A percentile compares a stretch with the other conserved stretches of the same genome.
Evolutionary conservation across 2,797 vertebrate species (phyloP).

Genomic region (Parambassis ranga): DNA sequence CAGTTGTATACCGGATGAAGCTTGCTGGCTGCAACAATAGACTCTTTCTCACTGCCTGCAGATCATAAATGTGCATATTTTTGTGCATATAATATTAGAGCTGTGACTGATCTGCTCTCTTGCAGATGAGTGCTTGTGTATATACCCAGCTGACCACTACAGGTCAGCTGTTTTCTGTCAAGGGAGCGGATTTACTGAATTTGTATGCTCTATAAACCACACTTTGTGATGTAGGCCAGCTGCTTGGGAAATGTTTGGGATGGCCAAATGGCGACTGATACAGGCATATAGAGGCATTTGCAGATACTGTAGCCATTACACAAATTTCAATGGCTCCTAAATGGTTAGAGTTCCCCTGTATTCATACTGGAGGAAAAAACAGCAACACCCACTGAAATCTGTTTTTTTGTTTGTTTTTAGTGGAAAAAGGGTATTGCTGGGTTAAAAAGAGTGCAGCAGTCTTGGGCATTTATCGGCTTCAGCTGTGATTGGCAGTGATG

Average conservation of each 20-base stretch:
- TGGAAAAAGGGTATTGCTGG: too few relatives aligned
- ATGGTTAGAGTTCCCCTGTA: too few relatives aligned
- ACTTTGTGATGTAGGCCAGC: slow-evolving; percentile 27
- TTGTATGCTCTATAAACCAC: slow-evolving; percentile 40
- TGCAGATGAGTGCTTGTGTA: neutral
- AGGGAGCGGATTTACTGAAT: slow-evolving; percentile 40
- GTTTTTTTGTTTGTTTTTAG: too few relatives aligned
- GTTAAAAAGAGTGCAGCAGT: too few relatives aligned
- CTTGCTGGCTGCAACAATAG: neutral
- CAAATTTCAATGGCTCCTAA: neutral
- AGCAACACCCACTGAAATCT: too few relatives aligned
- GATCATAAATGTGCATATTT: slow-evolving; percentile 11
- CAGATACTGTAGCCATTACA: neutral
- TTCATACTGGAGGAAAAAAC: too few relatives aligned
- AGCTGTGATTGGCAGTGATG: too few relatives aligned
- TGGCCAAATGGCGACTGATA: slow-evolving; percentile 19
- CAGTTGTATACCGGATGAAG: neutral
- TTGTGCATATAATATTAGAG: slow-evolving; percentile 4
- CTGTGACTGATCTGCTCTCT: slow-evolving; percentile 13
- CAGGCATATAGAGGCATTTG: neutral
- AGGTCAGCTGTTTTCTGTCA: slow-evolving; percentile 46
- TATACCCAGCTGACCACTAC: slow-evolving; percentile 23
- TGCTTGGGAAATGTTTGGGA: slow-evolving; percentile 12
- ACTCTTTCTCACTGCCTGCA: neutral
- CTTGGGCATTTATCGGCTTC: too few relatives aligned